These are phyloP conservation scores for Apamea monoglypha DNA, from an alignment of 2,888 invertebrate species.

Conservation along the genomic window DNA sequence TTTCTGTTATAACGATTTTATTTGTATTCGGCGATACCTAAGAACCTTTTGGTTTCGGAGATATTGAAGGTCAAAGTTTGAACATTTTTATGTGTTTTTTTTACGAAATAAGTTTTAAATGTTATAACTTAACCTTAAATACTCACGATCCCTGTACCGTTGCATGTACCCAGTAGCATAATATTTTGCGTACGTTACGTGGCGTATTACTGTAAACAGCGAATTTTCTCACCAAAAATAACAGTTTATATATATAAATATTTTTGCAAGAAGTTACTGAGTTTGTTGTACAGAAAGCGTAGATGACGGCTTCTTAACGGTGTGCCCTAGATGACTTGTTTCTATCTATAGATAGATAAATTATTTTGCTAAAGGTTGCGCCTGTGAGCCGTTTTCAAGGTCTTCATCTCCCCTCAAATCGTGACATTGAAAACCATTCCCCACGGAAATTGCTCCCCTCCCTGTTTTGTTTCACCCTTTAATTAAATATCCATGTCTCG, in stretches of 20 bases:
- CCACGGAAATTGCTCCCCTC: too few relatives aligned
- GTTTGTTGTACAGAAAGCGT: not conserved
- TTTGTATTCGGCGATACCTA: not conserved
- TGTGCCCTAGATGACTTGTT: not conserved
- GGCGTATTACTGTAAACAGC: too few relatives aligned
- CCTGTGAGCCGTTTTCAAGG: not conserved
- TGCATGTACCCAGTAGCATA: too few relatives aligned
- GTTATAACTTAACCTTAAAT: not conserved
- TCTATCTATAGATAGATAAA: not conserved
- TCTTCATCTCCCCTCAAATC: not conserved
- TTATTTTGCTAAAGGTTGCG: not conserved
- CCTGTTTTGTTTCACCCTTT: not conserved
- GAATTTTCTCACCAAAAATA: too few relatives aligned
- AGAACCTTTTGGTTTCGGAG: not conserved
- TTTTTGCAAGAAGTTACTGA: not conserved
- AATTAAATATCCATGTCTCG: not conserved
- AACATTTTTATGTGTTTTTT: too few relatives aligned
- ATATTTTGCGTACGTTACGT: too few relatives aligned
- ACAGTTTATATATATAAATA: too few relatives aligned
- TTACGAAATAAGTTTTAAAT: not conserved
- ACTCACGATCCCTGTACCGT: not conserved
- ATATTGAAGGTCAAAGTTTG: not conserved
- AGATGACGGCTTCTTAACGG: not conserved
- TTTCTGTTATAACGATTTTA: not conserved
- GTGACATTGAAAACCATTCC: conserved; percentile 17